Evolutionary conservation across 2,113 vertebrate genomes (phyloP).

Genomic region (Sebastes fasciatus): DNA sequence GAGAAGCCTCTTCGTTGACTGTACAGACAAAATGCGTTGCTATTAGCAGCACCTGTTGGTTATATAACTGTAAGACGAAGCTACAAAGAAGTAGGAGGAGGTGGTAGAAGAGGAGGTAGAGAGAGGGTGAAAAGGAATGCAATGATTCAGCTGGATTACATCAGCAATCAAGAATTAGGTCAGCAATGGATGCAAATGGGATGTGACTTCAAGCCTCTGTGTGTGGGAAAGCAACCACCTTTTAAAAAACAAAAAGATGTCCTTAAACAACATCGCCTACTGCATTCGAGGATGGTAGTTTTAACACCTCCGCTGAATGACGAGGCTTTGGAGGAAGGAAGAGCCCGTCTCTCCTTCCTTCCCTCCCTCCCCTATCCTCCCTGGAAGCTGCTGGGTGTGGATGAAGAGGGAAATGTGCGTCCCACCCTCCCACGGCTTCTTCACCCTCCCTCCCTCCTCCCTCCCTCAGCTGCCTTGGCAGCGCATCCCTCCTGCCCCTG

Average conservation of each 20-base stretch:
- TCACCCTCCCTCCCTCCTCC: constrained; percentile 18
- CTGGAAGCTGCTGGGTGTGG: constrained; percentile 34
- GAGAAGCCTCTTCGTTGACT: background rate
- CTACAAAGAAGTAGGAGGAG: constrained; percentile 30
- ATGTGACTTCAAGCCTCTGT: constrained; percentile 10
- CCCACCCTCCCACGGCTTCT: background rate
- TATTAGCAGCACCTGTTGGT: constrained; percentile 50
- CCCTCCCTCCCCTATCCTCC: constrained; percentile 16
- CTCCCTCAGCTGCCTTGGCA: constrained; percentile 72
- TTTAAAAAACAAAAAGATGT: background rate
- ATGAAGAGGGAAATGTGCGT: constrained; percentile 18
- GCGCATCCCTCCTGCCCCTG: constrained; percentile 41
- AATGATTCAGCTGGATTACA: constrained; percentile 46
- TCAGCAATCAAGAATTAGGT: constrained; percentile 28
- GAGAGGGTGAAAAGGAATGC: constrained; percentile 23
- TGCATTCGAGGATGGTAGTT: constrained; percentile 9
- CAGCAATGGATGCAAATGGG: background rate
- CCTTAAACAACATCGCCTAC: constrained; percentile 13
- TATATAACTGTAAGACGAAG: constrained; percentile 53
- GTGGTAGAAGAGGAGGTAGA: constrained; percentile 34
- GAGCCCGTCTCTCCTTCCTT: constrained; percentile 10
- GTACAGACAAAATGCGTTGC: background rate
- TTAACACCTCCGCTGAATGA: constrained; percentile 27
- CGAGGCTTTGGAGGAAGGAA: constrained; percentile 32
- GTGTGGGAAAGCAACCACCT: constrained; percentile 11